phyloP scores from a whole-genome alignment of 2,113 vertebrate species.

The Dryoscopus gambensis region DNA sequence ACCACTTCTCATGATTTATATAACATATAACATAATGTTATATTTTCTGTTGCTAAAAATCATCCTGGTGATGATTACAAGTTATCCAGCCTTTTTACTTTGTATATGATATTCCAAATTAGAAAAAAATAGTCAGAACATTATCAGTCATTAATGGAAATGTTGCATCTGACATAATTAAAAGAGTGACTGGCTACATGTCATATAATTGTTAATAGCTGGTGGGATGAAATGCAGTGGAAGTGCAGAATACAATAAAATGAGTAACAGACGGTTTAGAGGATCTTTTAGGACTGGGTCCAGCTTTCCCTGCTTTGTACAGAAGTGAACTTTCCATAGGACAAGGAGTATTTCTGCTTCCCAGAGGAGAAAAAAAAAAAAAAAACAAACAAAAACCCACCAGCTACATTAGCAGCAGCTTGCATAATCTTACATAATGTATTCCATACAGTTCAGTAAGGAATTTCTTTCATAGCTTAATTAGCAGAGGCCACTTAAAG shows the following conservation, averaged over 20 bases:
- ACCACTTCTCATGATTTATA: not conserved
- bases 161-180: not conserved
- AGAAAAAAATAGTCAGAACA: not conserved
- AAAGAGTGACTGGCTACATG: not conserved
- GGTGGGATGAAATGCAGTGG: not conserved
- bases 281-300: not conserved
- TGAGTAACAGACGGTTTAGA: not conserved
- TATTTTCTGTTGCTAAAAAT: not conserved
- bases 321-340: not conserved
- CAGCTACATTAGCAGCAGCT: not conserved
- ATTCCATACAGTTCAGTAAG: not conserved
- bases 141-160: not conserved
- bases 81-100: not conserved
- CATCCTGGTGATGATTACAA: not conserved
- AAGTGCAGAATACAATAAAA: not conserved
- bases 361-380: not conserved
- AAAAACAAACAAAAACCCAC: no score
- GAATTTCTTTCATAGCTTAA: not conserved
- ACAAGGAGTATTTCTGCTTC: not conserved
- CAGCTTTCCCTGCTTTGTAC: not conserved
- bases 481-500: not conserved
- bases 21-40: not conserved
- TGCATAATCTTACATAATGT: not conserved
- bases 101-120: not conserved
- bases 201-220: not conserved